Base-by-base conservation (phyloP, 2,888 invertebrate species). In the Drosophila suboccidentalis region DNA sequence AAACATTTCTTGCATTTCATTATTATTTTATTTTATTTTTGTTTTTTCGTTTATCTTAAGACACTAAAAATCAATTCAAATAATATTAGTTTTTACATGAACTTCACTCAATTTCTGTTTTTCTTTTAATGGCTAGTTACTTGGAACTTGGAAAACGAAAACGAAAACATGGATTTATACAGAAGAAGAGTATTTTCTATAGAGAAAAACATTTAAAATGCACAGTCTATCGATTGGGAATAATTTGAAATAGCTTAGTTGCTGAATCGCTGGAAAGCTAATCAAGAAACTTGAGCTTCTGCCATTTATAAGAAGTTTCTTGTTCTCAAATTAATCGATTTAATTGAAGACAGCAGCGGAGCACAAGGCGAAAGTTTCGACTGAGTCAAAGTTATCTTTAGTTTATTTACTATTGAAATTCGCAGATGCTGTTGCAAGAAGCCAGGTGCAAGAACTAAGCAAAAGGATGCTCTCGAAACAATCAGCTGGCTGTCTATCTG, bases 241-340 rank as follows among this genome's bases (percentile, higher is more conserved):
- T 17, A 50, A 44, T 15, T 55, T 15, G 15, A 8, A 39, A 36
- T 36, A 38, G 36, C 8, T 26, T 34, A 4, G 38, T 2, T 41
- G 34, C 13, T 47, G 15, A 8, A 58, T 54, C 36, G 39, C 29
- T 53, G 26, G 43, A 9, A 22, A 51, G 84, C 87, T 80, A 86
- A 74, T 82, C 66, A 77, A 73, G 66, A 63, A 61, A 67, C 55
- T 51, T 61, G 65, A 77, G 46, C 62, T 50, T 50, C 66, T 71
- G 55, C 61, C 54, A 78, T 83, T 77, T 64, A 69, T 74, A 65
- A 36, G 43, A 67, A 63, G 43, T 74, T 74, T 74, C 63, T 64
- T 61, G 60, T 17, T 39, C 55, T 69, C 57, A 75, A 88, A 82
- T 88, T 86, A 86, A 86, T 89, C 90, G 88, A 88, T 86, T 86